Conservation (phyloP, 2,797 vertebrate species). For the Sebastes matsubarae region DNA sequence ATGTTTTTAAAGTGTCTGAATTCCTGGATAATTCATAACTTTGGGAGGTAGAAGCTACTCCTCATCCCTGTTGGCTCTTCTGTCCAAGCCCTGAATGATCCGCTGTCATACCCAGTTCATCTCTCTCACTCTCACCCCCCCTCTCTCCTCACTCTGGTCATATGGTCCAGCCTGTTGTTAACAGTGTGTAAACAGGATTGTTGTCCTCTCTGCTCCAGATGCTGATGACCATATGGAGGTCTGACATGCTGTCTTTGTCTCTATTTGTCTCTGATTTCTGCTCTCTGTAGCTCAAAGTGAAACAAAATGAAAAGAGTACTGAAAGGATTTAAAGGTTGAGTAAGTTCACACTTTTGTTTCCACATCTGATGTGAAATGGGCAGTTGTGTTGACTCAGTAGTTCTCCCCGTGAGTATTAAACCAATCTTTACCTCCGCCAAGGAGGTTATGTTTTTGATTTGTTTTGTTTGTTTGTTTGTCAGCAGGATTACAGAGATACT, state of each 20-base stretch:
- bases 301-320: neutral
- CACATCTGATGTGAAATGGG: neutral
- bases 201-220: constrained; percentile 74
- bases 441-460: neutral
- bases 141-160: constrained; percentile 46
- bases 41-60: neutral
- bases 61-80: constrained; percentile 17
- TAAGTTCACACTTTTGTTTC: neutral
- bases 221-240: constrained; percentile 60
- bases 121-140: constrained; percentile 10
- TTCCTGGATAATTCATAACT: neutral
- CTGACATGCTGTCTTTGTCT: constrained; percentile 39
- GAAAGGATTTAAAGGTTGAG: neutral
- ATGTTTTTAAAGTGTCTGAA: neutral
- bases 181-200: constrained; percentile 64
- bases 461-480: neutral
- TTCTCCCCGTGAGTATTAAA: neutral
- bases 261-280: neutral
- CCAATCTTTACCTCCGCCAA: neutral
- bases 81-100: constrained; percentile 24
- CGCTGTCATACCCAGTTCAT: constrained; percentile 27
- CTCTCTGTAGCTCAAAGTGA: neutral
- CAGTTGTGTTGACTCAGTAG: too few relatives aligned
- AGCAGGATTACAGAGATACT: too few relatives aligned
- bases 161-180: constrained; percentile 48